A percentile compares a stretch with the other conserved stretches of the same genome.
Evolutionary conservation across 64 coral and sea anemone genomes (phyloP).

Genomic region (Dendronephthya gigantea): DNA sequence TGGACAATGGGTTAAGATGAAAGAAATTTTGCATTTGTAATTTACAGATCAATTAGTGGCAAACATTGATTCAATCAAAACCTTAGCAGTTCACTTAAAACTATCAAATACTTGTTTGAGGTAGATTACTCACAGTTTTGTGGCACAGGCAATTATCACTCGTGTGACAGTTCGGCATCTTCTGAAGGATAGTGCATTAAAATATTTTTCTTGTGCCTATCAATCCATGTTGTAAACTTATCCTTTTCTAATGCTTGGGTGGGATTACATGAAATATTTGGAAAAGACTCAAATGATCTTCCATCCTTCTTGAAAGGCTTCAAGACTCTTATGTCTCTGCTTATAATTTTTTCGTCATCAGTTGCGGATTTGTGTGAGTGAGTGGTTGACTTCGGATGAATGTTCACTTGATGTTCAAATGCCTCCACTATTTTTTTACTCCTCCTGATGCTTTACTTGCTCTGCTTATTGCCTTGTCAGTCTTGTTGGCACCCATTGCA

Average conservation of each 20-base stretch:
- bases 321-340: neutral
- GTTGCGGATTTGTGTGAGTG: neutral
- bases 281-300: neutral
- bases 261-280: neutral
- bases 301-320: conserved; percentile 7
- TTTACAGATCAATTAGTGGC: too few relatives aligned
- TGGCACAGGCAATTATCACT: too few relatives aligned
- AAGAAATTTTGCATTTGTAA: too few relatives aligned
- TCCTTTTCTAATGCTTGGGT: neutral
- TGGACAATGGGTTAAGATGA: too few relatives aligned
- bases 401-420: neutral
- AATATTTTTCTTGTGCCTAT: too few relatives aligned
- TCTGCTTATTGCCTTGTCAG: neutral
- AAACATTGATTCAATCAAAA: too few relatives aligned
- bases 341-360: neutral
- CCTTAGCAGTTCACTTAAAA: too few relatives aligned
- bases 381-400: neutral
- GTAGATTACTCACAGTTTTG: too few relatives aligned
- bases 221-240: too few relatives aligned
- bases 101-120: too few relatives aligned
- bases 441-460: neutral
- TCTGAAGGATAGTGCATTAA: too few relatives aligned
- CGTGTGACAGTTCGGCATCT: too few relatives aligned
- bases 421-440: neutral
- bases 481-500: neutral